phyloP scores from a whole-genome alignment of 2,888 invertebrate species.

The Bursaphelenchus okinawaensis region DNA sequence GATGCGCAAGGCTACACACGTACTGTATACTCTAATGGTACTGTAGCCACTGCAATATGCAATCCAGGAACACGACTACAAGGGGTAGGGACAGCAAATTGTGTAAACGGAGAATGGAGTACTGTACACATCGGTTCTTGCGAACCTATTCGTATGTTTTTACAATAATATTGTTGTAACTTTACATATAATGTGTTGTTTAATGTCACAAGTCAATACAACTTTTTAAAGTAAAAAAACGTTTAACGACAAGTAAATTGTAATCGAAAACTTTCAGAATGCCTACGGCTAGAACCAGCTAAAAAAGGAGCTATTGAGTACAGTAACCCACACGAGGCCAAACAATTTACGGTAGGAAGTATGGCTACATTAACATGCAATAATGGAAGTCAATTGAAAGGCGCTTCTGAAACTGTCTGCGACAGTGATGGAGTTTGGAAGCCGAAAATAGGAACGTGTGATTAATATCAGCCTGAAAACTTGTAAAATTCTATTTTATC shows the following conservation, averaged over 20 bases:
- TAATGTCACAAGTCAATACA: no score
- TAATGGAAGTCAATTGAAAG: constrained; percentile 9
- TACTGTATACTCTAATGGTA: constrained; percentile 18
- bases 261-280: background rate
- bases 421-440: constrained; percentile 17
- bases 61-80: constrained; percentile 11
- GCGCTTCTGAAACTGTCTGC: constrained; percentile 23
- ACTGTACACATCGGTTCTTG: constrained; percentile 16
- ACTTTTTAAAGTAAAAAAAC: no score
- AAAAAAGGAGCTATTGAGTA: background rate
- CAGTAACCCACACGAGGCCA: background rate
- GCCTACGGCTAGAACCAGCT: background rate
- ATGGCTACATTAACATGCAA: constrained; percentile 1
- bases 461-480: no score
- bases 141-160: constrained; percentile 16
- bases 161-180: no score
- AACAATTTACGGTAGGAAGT: background rate
- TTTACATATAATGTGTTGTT: no score
- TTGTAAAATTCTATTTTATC: no score
- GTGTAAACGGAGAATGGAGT: constrained; percentile 18
- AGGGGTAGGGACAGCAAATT: constrained; percentile 18
- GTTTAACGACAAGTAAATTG: no score
- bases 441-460: constrained; percentile 18
- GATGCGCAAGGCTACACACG: constrained; percentile 18
- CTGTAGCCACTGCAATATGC: constrained; percentile 23